phyloP scores from a whole-genome alignment of 2,888 invertebrate genomes.

The Calameuta pallipes region DNA sequence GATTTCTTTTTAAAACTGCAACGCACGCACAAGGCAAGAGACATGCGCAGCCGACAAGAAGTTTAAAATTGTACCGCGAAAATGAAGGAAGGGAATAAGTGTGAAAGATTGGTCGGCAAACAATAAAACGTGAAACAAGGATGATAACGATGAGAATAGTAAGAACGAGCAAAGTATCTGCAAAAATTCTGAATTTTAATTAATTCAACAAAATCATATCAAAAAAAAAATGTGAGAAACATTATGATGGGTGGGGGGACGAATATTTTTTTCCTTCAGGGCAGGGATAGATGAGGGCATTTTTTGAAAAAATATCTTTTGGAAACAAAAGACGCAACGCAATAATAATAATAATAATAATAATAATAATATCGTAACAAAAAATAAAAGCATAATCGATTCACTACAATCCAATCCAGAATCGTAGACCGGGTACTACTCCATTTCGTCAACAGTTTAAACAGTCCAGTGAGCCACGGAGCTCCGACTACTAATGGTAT shows the following conservation, averaged over 20 bases:
- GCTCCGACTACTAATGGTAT: slow-evolving; percentile 27
- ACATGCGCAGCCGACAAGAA: background rate
- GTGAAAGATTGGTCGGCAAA: background rate
- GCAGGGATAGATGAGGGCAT: slow-evolving; percentile 7
- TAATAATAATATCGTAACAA: slow-evolving; percentile 49
- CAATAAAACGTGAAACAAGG: slow-evolving; percentile 20
- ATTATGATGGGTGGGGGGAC: slow-evolving; percentile 38
- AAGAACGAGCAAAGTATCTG: slow-evolving; percentile 36
- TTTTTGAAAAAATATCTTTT: slow-evolving; percentile 15
- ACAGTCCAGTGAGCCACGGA: slow-evolving; percentile 44
- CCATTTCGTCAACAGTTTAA: slow-evolving; percentile 61
- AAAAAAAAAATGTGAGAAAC: slow-evolving; percentile 55
- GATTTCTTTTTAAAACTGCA: background rate
- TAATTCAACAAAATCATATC: slow-evolving; percentile 60
- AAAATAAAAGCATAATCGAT: slow-evolving; percentile 55
- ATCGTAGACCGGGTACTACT: slow-evolving; percentile 60
- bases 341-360: slow-evolving; percentile 38
- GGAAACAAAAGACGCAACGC: slow-evolving; percentile 38
- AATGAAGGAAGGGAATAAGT: slow-evolving; percentile 11
- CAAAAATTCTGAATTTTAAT: slow-evolving; percentile 60
- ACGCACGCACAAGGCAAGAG: background rate
- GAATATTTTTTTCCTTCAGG: slow-evolving; percentile 3
- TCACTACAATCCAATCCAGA: slow-evolving; percentile 57
- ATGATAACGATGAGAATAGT: slow-evolving; percentile 17
- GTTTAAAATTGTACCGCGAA: background rate